Conservation (phyloP, 2,888 invertebrate genomes). For the Hesperia comma region DNA sequence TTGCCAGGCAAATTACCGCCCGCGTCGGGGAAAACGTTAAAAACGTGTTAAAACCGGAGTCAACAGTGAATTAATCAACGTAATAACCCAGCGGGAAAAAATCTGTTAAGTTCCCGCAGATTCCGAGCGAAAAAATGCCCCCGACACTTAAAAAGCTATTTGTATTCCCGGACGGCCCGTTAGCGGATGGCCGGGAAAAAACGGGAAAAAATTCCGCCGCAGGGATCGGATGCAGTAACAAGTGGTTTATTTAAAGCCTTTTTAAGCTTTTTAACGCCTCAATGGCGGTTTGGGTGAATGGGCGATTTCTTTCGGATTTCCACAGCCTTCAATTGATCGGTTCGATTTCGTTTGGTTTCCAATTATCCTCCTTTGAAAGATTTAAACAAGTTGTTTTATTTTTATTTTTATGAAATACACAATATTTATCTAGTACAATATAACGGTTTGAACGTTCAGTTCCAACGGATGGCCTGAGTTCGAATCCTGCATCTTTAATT, state of each 20-base stretch:
- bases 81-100: constrained; percentile 60
- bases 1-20: constrained; percentile 50
- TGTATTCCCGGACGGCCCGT: constrained; percentile 54
- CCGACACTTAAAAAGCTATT: constrained; percentile 67
- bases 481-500: too few relatives aligned
- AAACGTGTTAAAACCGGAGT: constrained; percentile 51
- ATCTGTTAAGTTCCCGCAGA: constrained; percentile 64
- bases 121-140: constrained; percentile 56
- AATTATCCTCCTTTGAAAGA: not conserved
- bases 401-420: too few relatives aligned
- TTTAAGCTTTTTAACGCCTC: constrained; percentile 32
- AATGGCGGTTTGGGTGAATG: constrained; percentile 26
- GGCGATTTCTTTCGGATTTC: constrained; percentile 28
- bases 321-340: constrained; percentile 9
- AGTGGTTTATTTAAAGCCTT: constrained; percentile 36
- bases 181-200: constrained; percentile 44
- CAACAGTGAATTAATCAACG: constrained; percentile 63
- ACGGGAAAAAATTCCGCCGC: constrained; percentile 35
- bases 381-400: too few relatives aligned
- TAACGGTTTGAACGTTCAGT: too few relatives aligned
- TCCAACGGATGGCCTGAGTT: too few relatives aligned
- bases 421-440: too few relatives aligned
- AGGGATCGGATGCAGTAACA: constrained; percentile 35
- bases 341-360: not conserved
- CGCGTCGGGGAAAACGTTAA: constrained; percentile 44